Conservation (phyloP, 2,797 vertebrate genomes). For the Pseudochaenichthys georgianus region DNA sequence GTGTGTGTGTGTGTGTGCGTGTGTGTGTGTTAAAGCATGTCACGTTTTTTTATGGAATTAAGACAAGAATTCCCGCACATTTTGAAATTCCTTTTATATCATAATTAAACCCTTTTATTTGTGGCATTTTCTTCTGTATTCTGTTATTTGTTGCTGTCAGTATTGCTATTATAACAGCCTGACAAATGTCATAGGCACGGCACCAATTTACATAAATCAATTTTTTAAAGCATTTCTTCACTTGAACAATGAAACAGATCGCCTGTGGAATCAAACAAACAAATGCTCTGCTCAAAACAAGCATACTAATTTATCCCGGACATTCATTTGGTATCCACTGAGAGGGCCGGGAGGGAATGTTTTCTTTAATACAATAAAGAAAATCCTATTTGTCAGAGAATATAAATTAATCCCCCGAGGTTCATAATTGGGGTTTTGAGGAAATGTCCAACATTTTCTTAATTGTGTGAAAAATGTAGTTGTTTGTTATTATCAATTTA, state of each 20-base stretch:
- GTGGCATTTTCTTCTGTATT: conserved; percentile 18
- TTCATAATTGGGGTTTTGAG: not conserved
- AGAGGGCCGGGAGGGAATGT: conserved; percentile 19
- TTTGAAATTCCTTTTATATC: conserved; percentile 15
- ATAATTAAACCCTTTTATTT: conserved; percentile 42
- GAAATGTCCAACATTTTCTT: too few species aligned
- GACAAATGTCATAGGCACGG: conserved; percentile 64
- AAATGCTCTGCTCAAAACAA: conserved; percentile 29
- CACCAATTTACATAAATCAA: conserved; percentile 76
- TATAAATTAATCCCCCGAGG: conserved; percentile 24
- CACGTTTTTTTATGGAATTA: conserved; percentile 54
- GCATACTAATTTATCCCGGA: conserved; percentile 43
- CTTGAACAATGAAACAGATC: conserved; percentile 44
- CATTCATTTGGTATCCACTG: conserved; percentile 37
- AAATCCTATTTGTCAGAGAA: not conserved
- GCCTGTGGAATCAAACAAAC: conserved; percentile 56
- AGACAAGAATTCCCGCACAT: conserved; percentile 40
- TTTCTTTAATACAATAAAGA: conserved; percentile 6
- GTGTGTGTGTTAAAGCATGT: not conserved
- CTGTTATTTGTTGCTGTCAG: conserved; percentile 56
- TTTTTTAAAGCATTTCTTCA: conserved; percentile 22
- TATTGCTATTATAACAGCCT: conserved; percentile 52
- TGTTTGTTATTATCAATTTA: too few species aligned
- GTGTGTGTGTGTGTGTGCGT: not conserved
- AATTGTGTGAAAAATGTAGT: too few species aligned